These are phyloP conservation scores for Melieria omissa DNA, from an alignment of 2,888 invertebrate genomes.

Conservation along the genomic window DNA sequence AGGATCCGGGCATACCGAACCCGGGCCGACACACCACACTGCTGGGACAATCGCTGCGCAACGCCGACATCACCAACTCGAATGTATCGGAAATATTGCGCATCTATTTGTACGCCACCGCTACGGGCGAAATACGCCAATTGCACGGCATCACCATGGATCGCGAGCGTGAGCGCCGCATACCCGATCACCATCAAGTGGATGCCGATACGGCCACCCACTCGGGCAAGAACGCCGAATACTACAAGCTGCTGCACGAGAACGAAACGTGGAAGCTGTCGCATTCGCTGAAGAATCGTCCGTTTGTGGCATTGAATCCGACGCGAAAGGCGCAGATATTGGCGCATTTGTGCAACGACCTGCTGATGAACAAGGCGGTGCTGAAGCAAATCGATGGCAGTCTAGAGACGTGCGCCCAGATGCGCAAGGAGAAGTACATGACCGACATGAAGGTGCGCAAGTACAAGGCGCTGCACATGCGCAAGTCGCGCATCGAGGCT, in stretches of 20 bases:
- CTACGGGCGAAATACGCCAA: constrained; percentile 86
- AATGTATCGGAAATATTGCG: constrained; percentile 92
- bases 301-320: constrained; percentile 86
- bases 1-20: constrained; percentile 92
- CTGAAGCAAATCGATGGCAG: constrained; percentile 89
- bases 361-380: constrained; percentile 92
- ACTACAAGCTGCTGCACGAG: constrained; percentile 80
- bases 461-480: constrained; percentile 77
- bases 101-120: constrained; percentile 90
- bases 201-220: constrained; percentile 75
- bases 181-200: constrained; percentile 85
- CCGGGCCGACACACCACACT: constrained; percentile 89
- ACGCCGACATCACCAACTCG: constrained; percentile 89
- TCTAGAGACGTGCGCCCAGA: constrained; percentile 85
- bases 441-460: constrained; percentile 93
- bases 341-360: constrained; percentile 92
- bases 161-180: constrained; percentile 80
- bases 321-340: constrained; percentile 89
- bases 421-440: constrained; percentile 91
- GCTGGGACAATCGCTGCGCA: constrained; percentile 88
- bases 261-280: constrained; percentile 84
- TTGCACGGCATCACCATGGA: constrained; percentile 84
- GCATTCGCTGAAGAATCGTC: constrained; percentile 82
- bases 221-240: constrained; percentile 81
- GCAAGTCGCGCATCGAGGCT: constrained; percentile 81